Evolutionary conservation across 2,888 invertebrate genomes (phyloP), one percentile per base, ranked within the genome.

Genomic region (Schrankia costaestrigalis): DNA sequence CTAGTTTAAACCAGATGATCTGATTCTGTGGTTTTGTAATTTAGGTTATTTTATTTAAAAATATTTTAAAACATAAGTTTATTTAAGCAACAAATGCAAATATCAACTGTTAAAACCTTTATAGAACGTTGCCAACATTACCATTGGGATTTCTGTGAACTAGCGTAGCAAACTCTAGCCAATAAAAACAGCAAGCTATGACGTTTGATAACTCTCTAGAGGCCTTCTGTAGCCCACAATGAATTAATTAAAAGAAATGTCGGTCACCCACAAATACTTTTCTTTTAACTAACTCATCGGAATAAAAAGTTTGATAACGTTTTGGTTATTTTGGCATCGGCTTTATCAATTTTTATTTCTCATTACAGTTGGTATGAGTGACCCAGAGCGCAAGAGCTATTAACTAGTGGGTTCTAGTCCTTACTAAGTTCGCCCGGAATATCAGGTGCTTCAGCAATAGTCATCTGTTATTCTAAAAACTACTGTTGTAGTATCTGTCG

Each of bases 121-220:
- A 33, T 11, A 14, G 35, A 26, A 26, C 32, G 26, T 40, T 19
- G 31, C 14, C 42, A 39, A 17, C 23, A 21, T 10, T 12, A 12
- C 39, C 19, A 21, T 7, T 9, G 31, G 25, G 43, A 37, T 37
- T 29, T 3, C 24, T 48, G 15, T 18, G 9, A 38, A 14, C 22
- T 26, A 49, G 35, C 30, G 12, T 31, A 25, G 33, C 29, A 36
- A 11, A 22, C 14, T 8, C 25, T 25, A 9, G 39, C 23, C 34
- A 35, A 38, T 46, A 50, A 50, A 51, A 49, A 34, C 13, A 35
- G 19, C 29, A 40, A 34, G 11, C 25, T 26, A 45, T 40, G 33
- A 33, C 27, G 12, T 21, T 37, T 39, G 31, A 45, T 49, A 27
- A 17, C 35, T 15, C 41, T 28, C 28, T 1, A 12, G 32, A 31